Evolutionary conservation across 2,888 invertebrate genomes (phyloP).

Genomic region (Cremastinae sp.): DNA sequence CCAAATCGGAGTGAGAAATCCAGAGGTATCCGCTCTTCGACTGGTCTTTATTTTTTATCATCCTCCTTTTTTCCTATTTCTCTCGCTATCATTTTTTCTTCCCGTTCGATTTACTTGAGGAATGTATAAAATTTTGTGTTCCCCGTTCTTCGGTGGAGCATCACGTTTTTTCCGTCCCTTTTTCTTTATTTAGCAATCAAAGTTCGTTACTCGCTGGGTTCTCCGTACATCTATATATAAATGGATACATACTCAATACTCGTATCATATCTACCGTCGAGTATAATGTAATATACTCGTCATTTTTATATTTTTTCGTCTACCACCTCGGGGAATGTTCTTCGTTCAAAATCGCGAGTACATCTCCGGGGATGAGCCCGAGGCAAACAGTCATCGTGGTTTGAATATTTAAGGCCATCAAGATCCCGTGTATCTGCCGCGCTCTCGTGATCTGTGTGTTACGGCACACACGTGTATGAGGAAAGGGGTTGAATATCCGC

Average conservation of each 20-base stretch:
- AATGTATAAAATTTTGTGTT: background rate
- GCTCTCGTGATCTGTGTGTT: background rate
- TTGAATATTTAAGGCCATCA: slow-evolving; percentile 59
- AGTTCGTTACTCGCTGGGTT: slow-evolving; percentile 34
- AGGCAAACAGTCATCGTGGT: slow-evolving; percentile 58
- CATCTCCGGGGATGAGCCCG: slow-evolving; percentile 34
- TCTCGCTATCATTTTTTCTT: background rate
- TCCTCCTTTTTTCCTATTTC: background rate
- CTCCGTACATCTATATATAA: background rate
- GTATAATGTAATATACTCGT: background rate
- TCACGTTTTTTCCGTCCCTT: background rate
- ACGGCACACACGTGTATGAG: slow-evolving; percentile 1
- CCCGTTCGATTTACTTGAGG: background rate
- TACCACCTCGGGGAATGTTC: slow-evolving; percentile 11
- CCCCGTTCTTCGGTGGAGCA: slow-evolving; percentile 3
- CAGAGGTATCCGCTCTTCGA: slow-evolving; percentile 9
- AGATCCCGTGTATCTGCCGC: slow-evolving; percentile 20
- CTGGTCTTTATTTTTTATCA: slow-evolving; percentile 40
- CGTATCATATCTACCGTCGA: background rate
- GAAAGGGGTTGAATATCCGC: slow-evolving; percentile 11
- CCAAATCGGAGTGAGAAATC: slow-evolving; percentile 44
- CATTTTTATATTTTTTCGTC: slow-evolving; percentile 29
- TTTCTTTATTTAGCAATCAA: slow-evolving; percentile 28
- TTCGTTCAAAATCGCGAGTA: slow-evolving; percentile 1
- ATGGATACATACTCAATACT: background rate